Evolutionary conservation across 2,113 vertebrate species (phyloP).

Genomic region (Carlito syrichta): DNA sequence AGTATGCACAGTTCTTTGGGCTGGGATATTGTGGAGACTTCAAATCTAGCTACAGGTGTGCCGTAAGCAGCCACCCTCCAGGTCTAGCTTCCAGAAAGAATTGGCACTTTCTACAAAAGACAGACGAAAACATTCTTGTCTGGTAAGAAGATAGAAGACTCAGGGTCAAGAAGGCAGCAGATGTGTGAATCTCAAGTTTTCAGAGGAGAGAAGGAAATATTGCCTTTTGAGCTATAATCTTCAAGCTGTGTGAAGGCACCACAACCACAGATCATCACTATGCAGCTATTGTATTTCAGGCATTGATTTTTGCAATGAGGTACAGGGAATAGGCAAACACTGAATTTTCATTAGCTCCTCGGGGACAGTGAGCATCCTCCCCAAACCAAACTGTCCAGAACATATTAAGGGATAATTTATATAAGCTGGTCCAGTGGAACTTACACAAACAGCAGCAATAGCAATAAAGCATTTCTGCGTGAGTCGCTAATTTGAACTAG

Average conservation of each 20-base stretch:
- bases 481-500: conserved; percentile 44
- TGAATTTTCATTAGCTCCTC: conserved; percentile 75
- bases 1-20: not conserved
- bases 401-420: conserved; percentile 63
- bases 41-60: not conserved
- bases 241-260: conserved; percentile 34
- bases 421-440: conserved; percentile 18
- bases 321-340: conserved; percentile 67
- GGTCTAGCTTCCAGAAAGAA: not conserved
- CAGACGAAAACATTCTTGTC: conserved; percentile 41
- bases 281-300: conserved; percentile 65
- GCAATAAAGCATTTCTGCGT: conserved; percentile 40
- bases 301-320: conserved; percentile 75
- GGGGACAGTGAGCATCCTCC: conserved; percentile 48
- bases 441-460: conserved; percentile 47
- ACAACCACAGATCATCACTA: conserved; percentile 72
- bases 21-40: not conserved
- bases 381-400: conserved; percentile 42
- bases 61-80: not conserved
- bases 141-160: conserved; percentile 47
- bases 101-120: not conserved
- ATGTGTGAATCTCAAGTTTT: conserved; percentile 57
- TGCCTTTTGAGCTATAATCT: conserved; percentile 59
- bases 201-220: conserved; percentile 29
- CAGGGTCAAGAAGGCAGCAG: conserved; percentile 57